Percentiles rank a stretch among this genome's conserved stretches.
phyloP scores from a whole-genome alignment of 1,140 invertebrate genomes.

The Tetragnatha versicolor region DNA sequence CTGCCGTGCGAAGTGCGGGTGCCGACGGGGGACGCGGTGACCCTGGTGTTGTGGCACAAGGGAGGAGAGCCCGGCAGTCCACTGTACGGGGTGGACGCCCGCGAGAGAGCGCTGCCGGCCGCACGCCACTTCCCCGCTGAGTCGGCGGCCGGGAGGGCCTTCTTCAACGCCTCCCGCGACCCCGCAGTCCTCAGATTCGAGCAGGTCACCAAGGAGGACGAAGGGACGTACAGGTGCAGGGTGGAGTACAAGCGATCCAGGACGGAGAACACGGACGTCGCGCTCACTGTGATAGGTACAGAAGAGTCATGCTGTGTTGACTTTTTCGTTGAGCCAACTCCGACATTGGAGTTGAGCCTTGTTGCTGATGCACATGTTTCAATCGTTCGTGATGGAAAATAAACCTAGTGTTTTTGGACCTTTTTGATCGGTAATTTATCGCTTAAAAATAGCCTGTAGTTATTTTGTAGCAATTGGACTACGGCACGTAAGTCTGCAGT shows the following conservation, averaged over 20 bases:
- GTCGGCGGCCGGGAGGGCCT: constrained; percentile 36
- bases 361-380: too few relatives aligned
- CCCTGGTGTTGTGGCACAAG: constrained; percentile 85
- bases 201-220: constrained; percentile 67
- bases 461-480: too few relatives aligned
- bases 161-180: constrained; percentile 29
- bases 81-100: constrained; percentile 56
- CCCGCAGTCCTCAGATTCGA: constrained; percentile 79
- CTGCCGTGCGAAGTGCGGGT: constrained; percentile 82
- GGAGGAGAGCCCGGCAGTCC: constrained; percentile 68
- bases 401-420: too few relatives aligned
- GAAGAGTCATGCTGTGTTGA: constrained; percentile 60
- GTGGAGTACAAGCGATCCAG: constrained; percentile 83
- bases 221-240: constrained; percentile 58
- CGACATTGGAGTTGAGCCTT: too few relatives aligned
- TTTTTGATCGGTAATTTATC: too few relatives aligned
- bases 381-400: too few relatives aligned
- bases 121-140: constrained; percentile 56
- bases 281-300: constrained; percentile 82
- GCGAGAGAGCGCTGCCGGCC: constrained; percentile 60
- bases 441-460: too few relatives aligned
- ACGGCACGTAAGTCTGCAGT: too few relatives aligned
- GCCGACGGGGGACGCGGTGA: constrained; percentile 73
- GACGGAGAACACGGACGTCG: constrained; percentile 79
- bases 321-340: too few relatives aligned